These are phyloP conservation scores for Sorex maritimensis DNA, from an alignment of 2,797 vertebrate species.

Conservation along the genomic window DNA sequence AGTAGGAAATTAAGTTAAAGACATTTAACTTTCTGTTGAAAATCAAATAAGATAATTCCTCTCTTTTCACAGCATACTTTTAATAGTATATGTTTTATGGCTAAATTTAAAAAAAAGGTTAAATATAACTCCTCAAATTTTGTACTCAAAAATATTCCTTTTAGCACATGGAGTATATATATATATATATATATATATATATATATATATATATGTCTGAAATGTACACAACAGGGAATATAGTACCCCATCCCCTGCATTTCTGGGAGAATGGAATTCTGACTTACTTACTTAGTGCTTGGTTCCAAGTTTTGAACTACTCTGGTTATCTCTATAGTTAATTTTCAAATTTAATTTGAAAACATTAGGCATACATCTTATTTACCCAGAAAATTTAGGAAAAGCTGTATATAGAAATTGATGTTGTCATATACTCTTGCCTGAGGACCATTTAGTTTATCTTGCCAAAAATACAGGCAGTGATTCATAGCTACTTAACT, in stretches of 20 bases:
- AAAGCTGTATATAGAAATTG: background rate
- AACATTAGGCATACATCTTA: background rate
- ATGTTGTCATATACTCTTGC: too few relatives aligned
- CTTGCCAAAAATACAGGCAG: background rate
- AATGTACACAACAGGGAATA: background rate
- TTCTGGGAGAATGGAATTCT: background rate
- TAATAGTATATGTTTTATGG: background rate
- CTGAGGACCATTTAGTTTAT: background rate
- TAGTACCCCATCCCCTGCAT: rapidly evolving
- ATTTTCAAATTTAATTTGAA: background rate
- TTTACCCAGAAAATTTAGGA: background rate
- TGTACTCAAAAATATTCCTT: background rate
- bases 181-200: background rate
- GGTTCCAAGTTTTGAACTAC: background rate
- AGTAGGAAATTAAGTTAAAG: background rate
- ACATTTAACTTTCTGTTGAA: background rate
- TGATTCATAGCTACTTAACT: background rate
- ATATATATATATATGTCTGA: background rate
- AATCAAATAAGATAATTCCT: background rate
- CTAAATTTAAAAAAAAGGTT: background rate
- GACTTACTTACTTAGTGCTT: background rate
- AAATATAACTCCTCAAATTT: background rate
- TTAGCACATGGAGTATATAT: background rate
- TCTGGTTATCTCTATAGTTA: background rate
- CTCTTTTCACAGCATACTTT: background rate